Evolutionary conservation across 2,113 vertebrate genomes (phyloP).

Genomic region (Gasterosteus aculeatus): DNA sequence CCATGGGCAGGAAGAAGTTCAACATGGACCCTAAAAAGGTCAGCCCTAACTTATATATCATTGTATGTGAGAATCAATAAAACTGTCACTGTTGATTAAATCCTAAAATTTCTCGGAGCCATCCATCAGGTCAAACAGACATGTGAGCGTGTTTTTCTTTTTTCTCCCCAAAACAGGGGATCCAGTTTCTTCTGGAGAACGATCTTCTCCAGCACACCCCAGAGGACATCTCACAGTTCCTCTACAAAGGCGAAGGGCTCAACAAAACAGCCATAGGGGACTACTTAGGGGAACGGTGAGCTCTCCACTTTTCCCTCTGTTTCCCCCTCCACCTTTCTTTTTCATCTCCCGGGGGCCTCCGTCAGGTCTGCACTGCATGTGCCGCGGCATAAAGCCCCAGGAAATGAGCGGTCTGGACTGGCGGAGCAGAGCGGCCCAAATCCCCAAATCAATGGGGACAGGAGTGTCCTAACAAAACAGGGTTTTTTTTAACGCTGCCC

Average conservation of each 20-base stretch:
- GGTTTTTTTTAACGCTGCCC: constrained; percentile 23
- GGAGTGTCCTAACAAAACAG: constrained; percentile 64
- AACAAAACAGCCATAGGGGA: constrained; percentile 99
- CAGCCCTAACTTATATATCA: constrained; percentile 2
- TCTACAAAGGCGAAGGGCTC: constrained; percentile 97
- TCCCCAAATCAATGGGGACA: constrained; percentile 41
- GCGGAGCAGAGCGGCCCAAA: constrained; percentile 41
- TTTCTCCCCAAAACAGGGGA: constrained; percentile 83
- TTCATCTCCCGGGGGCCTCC: constrained; percentile 9
- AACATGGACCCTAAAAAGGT: constrained; percentile 99
- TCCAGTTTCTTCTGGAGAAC: constrained; percentile 96
- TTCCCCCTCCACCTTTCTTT: constrained; percentile 35
- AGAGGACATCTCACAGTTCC: constrained; percentile 96
- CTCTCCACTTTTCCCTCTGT: constrained; percentile 33
- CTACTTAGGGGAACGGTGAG: constrained; percentile 97
- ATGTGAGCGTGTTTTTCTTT: neutral
- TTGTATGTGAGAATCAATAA: constrained; percentile 4
- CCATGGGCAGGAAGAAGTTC: constrained; percentile 98
- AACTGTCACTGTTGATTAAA: neutral
- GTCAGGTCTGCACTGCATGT: constrained; percentile 35
- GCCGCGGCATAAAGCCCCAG: constrained; percentile 50
- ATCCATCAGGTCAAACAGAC: neutral
- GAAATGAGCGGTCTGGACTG: constrained; percentile 74
- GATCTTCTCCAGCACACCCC: constrained; percentile 96
- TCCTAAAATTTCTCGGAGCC: neutral